phyloP scores from a whole-genome alignment of 2,113 vertebrate genomes.

The Halichoerus grypus region DNA sequence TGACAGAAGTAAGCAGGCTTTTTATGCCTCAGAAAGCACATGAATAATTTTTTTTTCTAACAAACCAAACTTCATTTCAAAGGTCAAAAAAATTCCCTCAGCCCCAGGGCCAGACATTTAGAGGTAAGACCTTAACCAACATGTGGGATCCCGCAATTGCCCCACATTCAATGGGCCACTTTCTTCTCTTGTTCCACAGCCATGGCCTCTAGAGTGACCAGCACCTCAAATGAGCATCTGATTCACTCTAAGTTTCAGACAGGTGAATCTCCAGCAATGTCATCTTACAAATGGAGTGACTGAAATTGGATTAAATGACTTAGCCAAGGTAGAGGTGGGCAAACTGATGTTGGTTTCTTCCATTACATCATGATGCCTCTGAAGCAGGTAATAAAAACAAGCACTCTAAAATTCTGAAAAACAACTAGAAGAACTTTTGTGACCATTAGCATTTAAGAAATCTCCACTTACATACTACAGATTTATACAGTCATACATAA shows the following conservation, averaged over 20 bases:
- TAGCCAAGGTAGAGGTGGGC: background rate
- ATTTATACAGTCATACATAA: background rate
- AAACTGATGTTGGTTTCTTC: background rate
- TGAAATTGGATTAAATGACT: background rate
- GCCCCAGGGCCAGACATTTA: background rate
- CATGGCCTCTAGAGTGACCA: background rate
- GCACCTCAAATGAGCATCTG: background rate
- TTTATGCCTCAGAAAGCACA: constrained; percentile 8
- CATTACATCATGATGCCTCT: background rate
- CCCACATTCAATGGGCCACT: background rate
- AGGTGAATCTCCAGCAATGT: background rate
- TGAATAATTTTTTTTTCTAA: background rate
- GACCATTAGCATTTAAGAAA: background rate
- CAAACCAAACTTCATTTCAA: constrained; percentile 16
- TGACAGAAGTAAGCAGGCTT: constrained; percentile 20
- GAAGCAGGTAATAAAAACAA: constrained; percentile 21
- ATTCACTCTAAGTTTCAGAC: background rate
- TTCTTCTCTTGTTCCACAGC: background rate
- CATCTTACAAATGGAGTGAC: background rate
- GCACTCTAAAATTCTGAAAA: background rate
- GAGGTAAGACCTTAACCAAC: background rate
- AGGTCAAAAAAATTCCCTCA: background rate
- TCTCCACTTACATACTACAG: background rate
- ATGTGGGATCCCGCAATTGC: background rate
- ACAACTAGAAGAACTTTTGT: background rate